These are phyloP conservation scores for Folsomia candida DNA, from an alignment of 2,888 invertebrate species.

Conservation along the genomic window DNA sequence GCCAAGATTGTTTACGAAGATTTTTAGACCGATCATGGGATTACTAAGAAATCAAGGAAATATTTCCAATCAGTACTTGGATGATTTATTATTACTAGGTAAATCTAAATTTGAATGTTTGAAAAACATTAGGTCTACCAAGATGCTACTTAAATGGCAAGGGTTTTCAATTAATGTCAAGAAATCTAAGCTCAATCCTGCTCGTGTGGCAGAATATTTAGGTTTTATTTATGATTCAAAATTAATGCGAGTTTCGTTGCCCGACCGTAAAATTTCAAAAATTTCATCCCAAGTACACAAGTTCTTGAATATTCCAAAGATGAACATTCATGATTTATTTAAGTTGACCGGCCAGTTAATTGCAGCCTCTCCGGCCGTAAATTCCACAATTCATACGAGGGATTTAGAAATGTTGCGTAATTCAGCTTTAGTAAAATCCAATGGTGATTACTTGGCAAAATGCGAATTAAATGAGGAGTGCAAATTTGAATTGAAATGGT, in stretches of 20 bases:
- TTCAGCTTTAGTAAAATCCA: no score
- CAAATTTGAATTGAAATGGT: no score
- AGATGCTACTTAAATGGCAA: no score
- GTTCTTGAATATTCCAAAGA: background rate
- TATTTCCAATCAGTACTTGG: background rate
- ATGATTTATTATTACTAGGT: constrained; percentile 6
- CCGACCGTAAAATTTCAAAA: no score
- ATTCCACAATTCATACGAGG: no score
- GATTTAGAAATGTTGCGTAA: constrained; percentile 23
- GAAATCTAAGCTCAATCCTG: constrained; percentile 7
- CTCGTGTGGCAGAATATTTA: background rate
- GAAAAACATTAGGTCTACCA: no score
- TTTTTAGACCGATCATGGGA: no score
- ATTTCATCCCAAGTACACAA: background rate
- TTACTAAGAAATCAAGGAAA: background rate
- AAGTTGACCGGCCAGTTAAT: constrained; percentile 16
- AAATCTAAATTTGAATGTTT: no score
- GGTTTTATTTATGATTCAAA: no score
- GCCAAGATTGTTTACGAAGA: constrained; percentile 7
- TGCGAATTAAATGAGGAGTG: no score
- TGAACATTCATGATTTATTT: background rate
- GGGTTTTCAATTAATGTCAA: constrained; percentile 7
- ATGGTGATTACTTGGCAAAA: no score
- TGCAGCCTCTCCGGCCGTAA: constrained; percentile 21
- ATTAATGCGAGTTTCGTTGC: background rate